phyloP scores from a whole-genome alignment of 2,888 invertebrate species.

The Liodrosophila aerea region DNA sequence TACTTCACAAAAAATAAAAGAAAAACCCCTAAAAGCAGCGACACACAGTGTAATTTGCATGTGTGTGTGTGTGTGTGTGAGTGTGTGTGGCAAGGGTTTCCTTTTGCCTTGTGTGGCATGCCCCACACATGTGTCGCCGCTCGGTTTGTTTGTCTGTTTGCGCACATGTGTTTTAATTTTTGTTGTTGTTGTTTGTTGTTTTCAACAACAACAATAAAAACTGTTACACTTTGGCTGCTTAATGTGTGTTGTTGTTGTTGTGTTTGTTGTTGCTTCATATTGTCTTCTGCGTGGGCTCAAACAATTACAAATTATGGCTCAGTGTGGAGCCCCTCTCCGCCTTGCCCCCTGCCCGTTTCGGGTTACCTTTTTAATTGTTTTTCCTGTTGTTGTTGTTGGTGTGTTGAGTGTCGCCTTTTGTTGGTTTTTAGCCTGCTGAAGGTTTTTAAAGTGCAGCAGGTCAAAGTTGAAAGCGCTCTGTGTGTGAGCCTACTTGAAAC shows the following conservation, averaged over 20 bases:
- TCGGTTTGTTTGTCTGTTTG: constrained; percentile 49
- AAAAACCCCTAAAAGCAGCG: constrained; percentile 50
- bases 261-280: constrained; percentile 39
- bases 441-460: constrained; percentile 50
- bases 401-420: constrained; percentile 50
- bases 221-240: constrained; percentile 53
- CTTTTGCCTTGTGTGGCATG: constrained; percentile 41
- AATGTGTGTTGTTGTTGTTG: constrained; percentile 13
- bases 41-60: constrained; percentile 38
- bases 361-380: constrained; percentile 64
- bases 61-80: constrained; percentile 8
- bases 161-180: constrained; percentile 67
- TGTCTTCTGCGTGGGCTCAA: constrained; percentile 71
- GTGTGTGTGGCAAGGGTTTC: constrained; percentile 57
- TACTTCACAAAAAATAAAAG: constrained; percentile 51
- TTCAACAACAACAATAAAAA: constrained; percentile 43
- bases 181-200: constrained; percentile 50
- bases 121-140: constrained; percentile 44
- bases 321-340: constrained; percentile 7
- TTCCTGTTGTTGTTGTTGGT: constrained; percentile 37
- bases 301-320: constrained; percentile 74
- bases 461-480: constrained; percentile 42
- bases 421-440: constrained; percentile 39
- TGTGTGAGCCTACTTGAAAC: constrained; percentile 16
- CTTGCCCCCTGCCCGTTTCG: constrained; percentile 37